These are phyloP conservation scores for Melieria crassipennis DNA, from an alignment of 2,888 invertebrate species.

Conservation along the genomic window DNA sequence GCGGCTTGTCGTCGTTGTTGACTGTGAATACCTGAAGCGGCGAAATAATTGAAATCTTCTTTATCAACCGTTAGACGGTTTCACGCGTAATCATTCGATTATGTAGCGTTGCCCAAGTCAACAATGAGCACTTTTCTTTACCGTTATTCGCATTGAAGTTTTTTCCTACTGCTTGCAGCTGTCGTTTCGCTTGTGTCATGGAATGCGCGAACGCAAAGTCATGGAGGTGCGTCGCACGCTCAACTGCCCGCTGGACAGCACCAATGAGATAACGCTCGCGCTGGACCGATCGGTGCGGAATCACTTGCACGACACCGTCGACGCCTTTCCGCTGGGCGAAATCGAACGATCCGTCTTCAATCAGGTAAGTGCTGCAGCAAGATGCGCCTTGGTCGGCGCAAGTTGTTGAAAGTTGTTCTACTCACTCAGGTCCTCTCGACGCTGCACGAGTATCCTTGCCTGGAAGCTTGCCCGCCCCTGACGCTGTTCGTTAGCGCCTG, in stretches of 20 bases:
- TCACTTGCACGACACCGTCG: conserved; percentile 76
- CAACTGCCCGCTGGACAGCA: conserved; percentile 64
- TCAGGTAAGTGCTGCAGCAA: conserved; percentile 65
- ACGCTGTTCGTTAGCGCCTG: conserved; percentile 83
- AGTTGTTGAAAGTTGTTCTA: background rate
- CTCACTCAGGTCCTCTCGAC: conserved; percentile 82
- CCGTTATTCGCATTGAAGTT: background rate
- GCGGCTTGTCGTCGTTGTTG: too few species aligned
- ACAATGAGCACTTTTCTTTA: background rate
- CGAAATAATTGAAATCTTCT: too few species aligned
- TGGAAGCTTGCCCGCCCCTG: conserved; percentile 81
- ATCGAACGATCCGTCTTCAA: conserved; percentile 75
- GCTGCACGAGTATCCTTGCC: conserved; percentile 91
- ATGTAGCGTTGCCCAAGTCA: background rate
- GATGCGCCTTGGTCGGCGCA: background rate
- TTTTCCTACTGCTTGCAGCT: conserved; percentile 67
- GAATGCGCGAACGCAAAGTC: conserved; percentile 78
- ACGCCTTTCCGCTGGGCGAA: conserved; percentile 76
- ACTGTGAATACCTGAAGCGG: too few species aligned
- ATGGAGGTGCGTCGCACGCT: conserved; percentile 77
- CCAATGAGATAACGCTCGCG: conserved; percentile 65
- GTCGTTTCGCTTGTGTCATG: conserved; percentile 77
- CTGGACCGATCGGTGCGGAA: conserved; percentile 71
- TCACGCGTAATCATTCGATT: too few species aligned
- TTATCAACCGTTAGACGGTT: too few species aligned